phyloP scores from a whole-genome alignment of 2,797 vertebrate genomes.

The Tokudaia muenninki region DNA sequence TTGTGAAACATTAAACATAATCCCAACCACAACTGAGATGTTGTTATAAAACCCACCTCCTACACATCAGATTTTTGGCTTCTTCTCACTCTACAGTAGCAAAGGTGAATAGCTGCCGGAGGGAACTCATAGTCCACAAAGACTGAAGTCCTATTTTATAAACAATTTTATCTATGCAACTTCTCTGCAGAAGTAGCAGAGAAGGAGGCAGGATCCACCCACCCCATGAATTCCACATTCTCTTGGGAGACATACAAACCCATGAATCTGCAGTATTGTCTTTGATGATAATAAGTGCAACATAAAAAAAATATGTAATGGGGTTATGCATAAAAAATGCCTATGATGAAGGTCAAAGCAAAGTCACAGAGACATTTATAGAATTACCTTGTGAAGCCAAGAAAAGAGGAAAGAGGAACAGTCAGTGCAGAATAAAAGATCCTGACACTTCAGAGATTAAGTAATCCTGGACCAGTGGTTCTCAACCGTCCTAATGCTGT shows the following conservation, averaged over 20 bases:
- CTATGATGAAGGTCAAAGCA: neutral
- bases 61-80: neutral
- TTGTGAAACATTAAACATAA: slow-evolving; percentile 7
- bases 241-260: neutral
- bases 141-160: neutral
- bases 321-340: neutral
- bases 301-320: neutral
- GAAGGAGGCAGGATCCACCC: neutral
- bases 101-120: neutral
- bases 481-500: neutral
- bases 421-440: neutral
- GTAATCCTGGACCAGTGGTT: neutral
- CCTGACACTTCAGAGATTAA: neutral
- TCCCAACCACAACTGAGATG: neutral
- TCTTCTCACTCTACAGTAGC: accelerated
- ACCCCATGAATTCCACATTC: neutral
- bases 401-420: neutral
- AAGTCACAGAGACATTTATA: neutral
- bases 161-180: neutral
- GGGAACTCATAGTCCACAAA: neutral
- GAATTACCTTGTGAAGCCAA: neutral
- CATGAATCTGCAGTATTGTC: neutral
- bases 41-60: neutral
- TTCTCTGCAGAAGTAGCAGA: neutral
- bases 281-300: neutral